Evolutionary conservation across 2,888 invertebrate genomes (phyloP), one percentile per base, ranked within the genome.

Genomic region (Calliopum simillimum): DNA sequence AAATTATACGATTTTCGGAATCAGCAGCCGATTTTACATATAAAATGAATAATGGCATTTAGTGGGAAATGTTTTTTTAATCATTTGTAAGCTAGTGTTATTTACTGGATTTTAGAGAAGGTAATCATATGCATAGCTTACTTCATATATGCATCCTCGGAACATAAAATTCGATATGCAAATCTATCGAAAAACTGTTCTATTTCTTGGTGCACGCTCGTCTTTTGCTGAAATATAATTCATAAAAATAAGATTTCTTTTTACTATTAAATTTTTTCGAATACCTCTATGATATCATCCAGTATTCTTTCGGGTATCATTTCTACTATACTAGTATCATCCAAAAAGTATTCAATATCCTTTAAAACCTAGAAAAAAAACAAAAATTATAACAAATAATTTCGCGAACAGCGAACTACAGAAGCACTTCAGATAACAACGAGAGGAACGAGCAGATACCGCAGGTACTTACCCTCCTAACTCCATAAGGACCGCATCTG

Each of bases 91-190:
- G n/a, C n/a, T n/a, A n/a, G n/a, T n/a, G n/a, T n/a, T n/a, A n/a
- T n/a, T n/a, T n/a, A n/a, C n/a, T n/a, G n/a, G n/a, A n/a, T n/a
- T n/a, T n/a, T n/a, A n/a, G n/a, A n/a, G n/a, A n/a, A n/a, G n/a
- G n/a, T n/a, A n/a, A n/a, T n/a, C n/a, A n/a, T n/a, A n/a, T n/a
- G n/a, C n/a, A n/a, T n/a, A 16, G 74, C 78, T 74, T 71, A 84
- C 85, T 75, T 71, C 85, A 85, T 80, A 62, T 81, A 79, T 13
- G 80, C 75, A 3, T 77, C 74, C 59, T 80, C 82, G 55, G 80
- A 78, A 21, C 77, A 76, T 19, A 83, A 71, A 19, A 84, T 63
- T 1, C 82, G 77, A 73, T 82, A 84, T 1, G 81, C 79, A 16
- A 81, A 75, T 5, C 77, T 79, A 75, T 85, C 78, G 5, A 83